A percentile compares a stretch with the other conserved stretches of the same genome.
These are phyloP conservation scores for Hozukius guyotensis DNA, from an alignment of 2,797 vertebrate genomes.

Conservation along the genomic window DNA sequence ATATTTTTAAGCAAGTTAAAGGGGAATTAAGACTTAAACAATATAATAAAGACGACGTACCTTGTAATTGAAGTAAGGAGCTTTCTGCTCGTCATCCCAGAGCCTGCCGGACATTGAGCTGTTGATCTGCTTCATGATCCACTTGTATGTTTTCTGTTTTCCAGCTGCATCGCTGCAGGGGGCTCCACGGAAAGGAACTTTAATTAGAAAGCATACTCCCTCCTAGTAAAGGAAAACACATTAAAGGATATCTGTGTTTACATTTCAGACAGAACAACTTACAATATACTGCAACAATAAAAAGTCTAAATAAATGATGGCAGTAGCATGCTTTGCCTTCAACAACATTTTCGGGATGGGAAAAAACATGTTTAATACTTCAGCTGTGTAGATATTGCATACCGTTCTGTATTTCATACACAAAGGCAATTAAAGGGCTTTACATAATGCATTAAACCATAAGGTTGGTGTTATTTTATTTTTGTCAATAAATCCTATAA, in stretches of 20 bases:
- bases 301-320: neutral
- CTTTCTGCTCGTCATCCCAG: conserved; percentile 88
- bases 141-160: conserved; percentile 86
- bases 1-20: neutral
- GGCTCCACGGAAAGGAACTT: conserved; percentile 89
- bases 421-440: neutral
- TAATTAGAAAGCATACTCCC: conserved; percentile 84
- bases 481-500: neutral
- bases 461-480: neutral
- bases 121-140: conserved; percentile 89
- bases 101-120: conserved; percentile 86
- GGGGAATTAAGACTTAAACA: neutral
- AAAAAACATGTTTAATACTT: neutral
- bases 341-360: neutral
- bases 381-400: neutral
- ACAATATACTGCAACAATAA: neutral
- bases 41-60: conserved; percentile 63
- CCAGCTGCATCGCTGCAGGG: conserved; percentile 94
- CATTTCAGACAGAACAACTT: neutral
- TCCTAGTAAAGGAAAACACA: conserved; percentile 73
- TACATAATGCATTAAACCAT: neutral
- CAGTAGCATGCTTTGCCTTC: neutral
- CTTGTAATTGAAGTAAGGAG: conserved; percentile 93
- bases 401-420: neutral
- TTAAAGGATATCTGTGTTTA: neutral